Evolutionary conservation across 1,140 invertebrate genomes (phyloP).

Genomic region (Pogonognathellus flavescens): DNA sequence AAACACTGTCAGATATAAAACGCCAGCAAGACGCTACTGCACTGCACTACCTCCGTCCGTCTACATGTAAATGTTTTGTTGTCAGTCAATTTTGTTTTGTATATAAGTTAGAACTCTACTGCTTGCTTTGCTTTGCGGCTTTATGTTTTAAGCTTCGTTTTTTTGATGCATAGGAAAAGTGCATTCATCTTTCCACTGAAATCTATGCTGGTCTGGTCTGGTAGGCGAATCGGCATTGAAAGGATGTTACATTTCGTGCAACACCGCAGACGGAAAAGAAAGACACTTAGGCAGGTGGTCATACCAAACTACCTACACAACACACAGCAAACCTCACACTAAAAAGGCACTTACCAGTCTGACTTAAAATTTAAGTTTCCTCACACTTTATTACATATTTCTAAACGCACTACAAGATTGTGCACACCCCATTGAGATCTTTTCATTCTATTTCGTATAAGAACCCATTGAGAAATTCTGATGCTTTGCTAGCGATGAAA

Average conservation of each 20-base stretch:
- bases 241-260: slow-evolving; percentile 52
- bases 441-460: too few species aligned
- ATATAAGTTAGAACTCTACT: too few species aligned
- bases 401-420: not conserved
- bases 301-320: not conserved
- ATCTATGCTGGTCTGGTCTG: not conserved
- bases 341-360: not conserved
- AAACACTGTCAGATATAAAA: too few species aligned
- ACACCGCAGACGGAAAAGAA: not conserved
- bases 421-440: too few species aligned
- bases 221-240: slow-evolving; percentile 52
- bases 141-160: not conserved
- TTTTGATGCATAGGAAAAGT: not conserved
- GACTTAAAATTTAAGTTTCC: slow-evolving; percentile 7
- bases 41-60: too few species aligned
- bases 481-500: too few species aligned
- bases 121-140: too few species aligned
- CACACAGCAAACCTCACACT: not conserved
- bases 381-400: not conserved
- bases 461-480: too few species aligned
- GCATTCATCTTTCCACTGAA: slow-evolving; percentile 53
- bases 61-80: too few species aligned
- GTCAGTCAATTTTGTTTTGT: too few species aligned
- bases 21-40: too few species aligned
- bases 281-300: not conserved